Conservation (phyloP, 2,797 vertebrate genomes). For the Acropternis orthonyx region DNA sequence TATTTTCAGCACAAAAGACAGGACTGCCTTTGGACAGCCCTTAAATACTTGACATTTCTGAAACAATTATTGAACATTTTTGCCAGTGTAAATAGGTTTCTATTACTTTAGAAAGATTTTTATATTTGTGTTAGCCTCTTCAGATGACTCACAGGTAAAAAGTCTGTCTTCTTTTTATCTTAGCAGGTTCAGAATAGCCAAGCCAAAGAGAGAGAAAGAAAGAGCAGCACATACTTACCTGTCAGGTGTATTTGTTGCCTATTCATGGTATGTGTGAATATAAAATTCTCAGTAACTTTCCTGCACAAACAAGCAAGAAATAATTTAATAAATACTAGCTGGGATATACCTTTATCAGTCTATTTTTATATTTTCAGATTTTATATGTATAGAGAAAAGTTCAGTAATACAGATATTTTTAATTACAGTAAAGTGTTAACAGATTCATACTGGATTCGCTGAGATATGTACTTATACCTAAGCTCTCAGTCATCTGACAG, state of each 20-base stretch:
- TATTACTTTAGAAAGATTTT: background rate
- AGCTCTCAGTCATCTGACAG: background rate
- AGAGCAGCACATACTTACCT: background rate
- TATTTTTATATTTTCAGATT: background rate
- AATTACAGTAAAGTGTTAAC: background rate
- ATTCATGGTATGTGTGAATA: background rate
- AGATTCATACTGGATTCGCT: background rate
- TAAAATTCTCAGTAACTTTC: background rate
- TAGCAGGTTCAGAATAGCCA: background rate
- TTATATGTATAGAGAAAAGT: background rate
- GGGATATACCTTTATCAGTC: background rate
- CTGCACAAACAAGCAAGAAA: background rate
- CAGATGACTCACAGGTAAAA: background rate
- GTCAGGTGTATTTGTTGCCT: background rate
- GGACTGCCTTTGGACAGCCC: background rate
- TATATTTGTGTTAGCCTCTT: background rate
- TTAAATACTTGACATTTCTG: background rate
- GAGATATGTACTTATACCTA: background rate
- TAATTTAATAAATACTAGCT: background rate
- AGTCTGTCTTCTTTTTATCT: background rate
- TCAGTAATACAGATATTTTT: background rate
- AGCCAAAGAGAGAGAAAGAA: background rate
- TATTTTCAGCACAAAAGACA: background rate
- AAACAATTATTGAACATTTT: background rate
- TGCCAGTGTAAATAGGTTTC: background rate